phyloP scores from a whole-genome alignment of 2,113 vertebrate genomes.

The Rhabdomys dilectus region DNA sequence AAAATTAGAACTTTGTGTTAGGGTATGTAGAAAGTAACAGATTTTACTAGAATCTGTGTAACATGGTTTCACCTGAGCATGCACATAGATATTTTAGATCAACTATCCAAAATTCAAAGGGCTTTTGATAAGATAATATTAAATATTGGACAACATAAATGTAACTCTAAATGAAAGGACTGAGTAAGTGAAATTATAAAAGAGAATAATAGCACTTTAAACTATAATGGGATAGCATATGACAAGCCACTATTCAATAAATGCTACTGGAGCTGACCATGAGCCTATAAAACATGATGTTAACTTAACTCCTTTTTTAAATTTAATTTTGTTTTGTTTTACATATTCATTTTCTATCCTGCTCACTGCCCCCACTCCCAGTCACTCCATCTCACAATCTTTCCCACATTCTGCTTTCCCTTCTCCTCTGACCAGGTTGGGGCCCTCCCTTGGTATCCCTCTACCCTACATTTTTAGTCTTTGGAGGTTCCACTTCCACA shows the following conservation, averaged over 20 bases:
- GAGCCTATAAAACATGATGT: background rate
- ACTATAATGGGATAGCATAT: background rate
- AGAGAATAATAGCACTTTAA: background rate
- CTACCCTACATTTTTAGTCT: too few species aligned
- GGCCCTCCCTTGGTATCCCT: too few species aligned
- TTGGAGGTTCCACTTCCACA: too few species aligned
- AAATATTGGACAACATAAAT: conserved; percentile 11
- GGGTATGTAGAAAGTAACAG: background rate
- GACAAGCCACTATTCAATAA: background rate
- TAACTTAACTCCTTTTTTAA: background rate
- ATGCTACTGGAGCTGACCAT: background rate
- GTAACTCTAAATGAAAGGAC: background rate
- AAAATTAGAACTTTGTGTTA: background rate
- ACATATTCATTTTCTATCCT: too few species aligned
- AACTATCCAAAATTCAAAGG: conserved; percentile 11
- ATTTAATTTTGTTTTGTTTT: too few species aligned
- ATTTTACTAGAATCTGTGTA: background rate
- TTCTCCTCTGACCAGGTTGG: too few species aligned
- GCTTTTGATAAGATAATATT: background rate
- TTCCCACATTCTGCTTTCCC: too few species aligned
- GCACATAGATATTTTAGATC: background rate
- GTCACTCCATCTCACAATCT: too few species aligned
- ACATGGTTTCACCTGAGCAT: background rate
- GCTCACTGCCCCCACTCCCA: too few species aligned
- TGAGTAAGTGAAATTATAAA: background rate